phyloP scores from a whole-genome alignment of 2,797 vertebrate genomes.

The Scyliorhinus canicula region DNA sequence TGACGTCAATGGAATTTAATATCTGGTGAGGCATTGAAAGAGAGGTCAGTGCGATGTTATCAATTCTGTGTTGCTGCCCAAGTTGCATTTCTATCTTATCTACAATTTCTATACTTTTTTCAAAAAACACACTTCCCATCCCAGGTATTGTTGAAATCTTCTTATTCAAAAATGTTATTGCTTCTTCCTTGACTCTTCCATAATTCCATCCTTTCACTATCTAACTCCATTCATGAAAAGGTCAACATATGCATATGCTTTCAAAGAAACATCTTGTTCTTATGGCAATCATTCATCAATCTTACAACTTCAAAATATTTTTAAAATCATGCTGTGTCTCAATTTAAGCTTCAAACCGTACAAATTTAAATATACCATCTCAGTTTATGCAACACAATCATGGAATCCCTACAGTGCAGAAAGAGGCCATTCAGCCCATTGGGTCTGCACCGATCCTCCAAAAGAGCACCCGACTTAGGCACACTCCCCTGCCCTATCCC shows the following conservation, averaged over 20 bases:
- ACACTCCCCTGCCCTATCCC: no score
- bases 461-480: no score
- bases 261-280: not conserved
- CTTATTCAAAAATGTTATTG: not conserved
- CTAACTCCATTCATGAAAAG: not conserved
- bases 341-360: not conserved
- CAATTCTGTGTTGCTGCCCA: not conserved
- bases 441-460: no score
- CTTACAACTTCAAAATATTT: not conserved
- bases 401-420: no score
- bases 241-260: not conserved
- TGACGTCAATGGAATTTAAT: not conserved
- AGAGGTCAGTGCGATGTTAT: not conserved
- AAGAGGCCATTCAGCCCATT: no score
- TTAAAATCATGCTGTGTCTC: not conserved
- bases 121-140: not conserved
- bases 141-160: not conserved
- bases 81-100: not conserved
- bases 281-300: not conserved
- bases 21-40: not conserved
- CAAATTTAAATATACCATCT: not conserved
- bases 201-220: not conserved
- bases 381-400: no score
- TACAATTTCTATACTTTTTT: not conserved
- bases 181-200: not conserved